Evolutionary conservation across 1,140 invertebrate species (phyloP).

Genomic region (Steinernema feltiae): DNA sequence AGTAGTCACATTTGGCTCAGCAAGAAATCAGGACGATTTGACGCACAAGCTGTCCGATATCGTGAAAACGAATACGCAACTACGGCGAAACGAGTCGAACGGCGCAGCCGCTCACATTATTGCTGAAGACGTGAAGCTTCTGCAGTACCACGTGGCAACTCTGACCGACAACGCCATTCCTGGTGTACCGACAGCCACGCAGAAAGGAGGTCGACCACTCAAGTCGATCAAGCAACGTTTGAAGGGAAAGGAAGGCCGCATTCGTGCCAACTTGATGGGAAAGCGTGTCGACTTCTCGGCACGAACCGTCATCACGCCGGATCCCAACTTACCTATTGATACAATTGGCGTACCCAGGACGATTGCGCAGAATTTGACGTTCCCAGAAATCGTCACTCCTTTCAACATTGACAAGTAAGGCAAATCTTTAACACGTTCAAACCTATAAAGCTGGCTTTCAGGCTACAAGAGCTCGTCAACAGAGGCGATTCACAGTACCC

Average conservation of each 20-base stretch:
- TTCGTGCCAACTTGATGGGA: slow-evolving; percentile 97
- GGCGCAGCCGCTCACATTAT: slow-evolving; percentile 95
- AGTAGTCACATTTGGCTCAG: slow-evolving; percentile 97
- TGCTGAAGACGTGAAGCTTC: slow-evolving; percentile 89
- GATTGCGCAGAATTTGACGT: slow-evolving; percentile 97
- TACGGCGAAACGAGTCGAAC: slow-evolving; percentile 83
- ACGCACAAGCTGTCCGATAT: slow-evolving; percentile 98
- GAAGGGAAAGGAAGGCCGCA: slow-evolving; percentile 87
- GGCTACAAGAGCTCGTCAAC: slow-evolving; percentile 89
- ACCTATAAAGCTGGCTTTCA: slow-evolving; percentile 58
- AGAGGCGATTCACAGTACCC: slow-evolving; percentile 96
- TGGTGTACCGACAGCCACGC: slow-evolving; percentile 89
- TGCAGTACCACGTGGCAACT: slow-evolving; percentile 97
- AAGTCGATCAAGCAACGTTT: slow-evolving; percentile 83
- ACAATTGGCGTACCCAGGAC: slow-evolving; percentile 96
- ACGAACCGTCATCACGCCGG: slow-evolving; percentile 96
- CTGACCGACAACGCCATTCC: slow-evolving; percentile 98
- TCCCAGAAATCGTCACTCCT: slow-evolving; percentile 97
- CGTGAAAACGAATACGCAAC: slow-evolving; percentile 95
- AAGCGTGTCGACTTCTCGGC: slow-evolving; percentile 99
- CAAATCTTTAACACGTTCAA: slow-evolving; percentile 7
- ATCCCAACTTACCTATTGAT: slow-evolving; percentile 95
- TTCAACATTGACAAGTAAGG: slow-evolving; percentile 87
- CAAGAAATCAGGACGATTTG: slow-evolving; percentile 94
- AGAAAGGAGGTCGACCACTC: slow-evolving; percentile 94